phyloP scores from a whole-genome alignment of 2,888 invertebrate species.

The Netelia virgata region DNA sequence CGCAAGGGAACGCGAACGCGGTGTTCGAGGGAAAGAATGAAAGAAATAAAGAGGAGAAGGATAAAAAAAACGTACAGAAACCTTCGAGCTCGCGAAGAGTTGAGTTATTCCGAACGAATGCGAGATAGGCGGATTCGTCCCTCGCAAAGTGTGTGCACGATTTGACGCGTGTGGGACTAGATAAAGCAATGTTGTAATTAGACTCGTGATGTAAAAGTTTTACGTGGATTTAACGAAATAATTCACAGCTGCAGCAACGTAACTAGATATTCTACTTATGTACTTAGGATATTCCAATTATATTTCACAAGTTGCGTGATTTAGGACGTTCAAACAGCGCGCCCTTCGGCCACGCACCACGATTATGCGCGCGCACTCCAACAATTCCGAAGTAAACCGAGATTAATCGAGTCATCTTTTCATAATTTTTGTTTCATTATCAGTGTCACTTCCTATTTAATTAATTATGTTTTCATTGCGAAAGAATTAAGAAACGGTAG shows the following conservation, averaged over 20 bases:
- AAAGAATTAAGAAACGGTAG: too few species aligned
- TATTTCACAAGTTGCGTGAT: too few species aligned
- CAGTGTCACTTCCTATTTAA: too few species aligned
- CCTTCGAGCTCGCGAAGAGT: conserved; percentile 54
- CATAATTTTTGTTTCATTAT: too few species aligned
- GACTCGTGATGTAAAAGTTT: conserved; percentile 53
- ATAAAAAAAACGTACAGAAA: conserved; percentile 39
- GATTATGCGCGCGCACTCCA: too few species aligned
- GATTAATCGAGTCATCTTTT: too few species aligned
- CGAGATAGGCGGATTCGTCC: conserved; percentile 49
- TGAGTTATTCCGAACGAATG: conserved; percentile 65
- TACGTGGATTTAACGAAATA: conserved; percentile 26
- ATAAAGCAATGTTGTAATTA: conserved; percentile 61
- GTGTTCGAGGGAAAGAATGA: conserved; percentile 59
- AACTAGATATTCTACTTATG: neutral
- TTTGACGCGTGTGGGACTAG: conserved; percentile 55
- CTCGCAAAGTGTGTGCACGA: conserved; percentile 37
- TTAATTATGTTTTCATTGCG: too few species aligned
- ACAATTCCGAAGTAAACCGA: too few species aligned
- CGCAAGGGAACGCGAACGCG: conserved; percentile 74
- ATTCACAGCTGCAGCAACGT: conserved; percentile 10
- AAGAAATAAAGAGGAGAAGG: conserved; percentile 57
- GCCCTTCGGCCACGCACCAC: too few species aligned
- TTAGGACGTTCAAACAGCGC: too few species aligned
- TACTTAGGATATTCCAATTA: too few species aligned